Percentiles rank a stretch among this genome's conserved stretches.
Conservation (phyloP, 2,797 vertebrate species). For the Gastrophryne carolinensis region DNA sequence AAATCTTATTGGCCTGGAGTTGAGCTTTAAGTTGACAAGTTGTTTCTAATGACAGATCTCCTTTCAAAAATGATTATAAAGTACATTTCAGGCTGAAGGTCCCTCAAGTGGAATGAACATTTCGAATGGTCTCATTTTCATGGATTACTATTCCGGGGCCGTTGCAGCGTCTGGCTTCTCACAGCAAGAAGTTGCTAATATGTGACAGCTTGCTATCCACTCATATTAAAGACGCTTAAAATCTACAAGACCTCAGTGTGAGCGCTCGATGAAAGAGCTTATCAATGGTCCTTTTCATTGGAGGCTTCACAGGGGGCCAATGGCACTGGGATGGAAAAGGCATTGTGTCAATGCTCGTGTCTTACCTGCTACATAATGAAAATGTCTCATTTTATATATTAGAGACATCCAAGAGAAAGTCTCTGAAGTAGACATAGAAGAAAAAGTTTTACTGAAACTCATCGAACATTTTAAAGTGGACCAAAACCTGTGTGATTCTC, state of each 20-base stretch:
- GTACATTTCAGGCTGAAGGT: background rate
- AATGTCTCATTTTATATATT: conserved; percentile 22
- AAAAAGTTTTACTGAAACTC: no score
- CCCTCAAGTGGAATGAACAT: background rate
- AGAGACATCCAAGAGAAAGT: background rate
- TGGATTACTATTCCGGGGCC: conserved; percentile 40
- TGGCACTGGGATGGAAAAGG: conserved; percentile 29
- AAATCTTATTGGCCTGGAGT: no score
- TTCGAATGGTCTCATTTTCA: conserved; percentile 25
- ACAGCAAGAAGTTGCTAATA: conserved; percentile 48
- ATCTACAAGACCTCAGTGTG: conserved; percentile 30
- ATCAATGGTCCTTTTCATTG: conserved; percentile 40
- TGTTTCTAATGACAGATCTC: no score
- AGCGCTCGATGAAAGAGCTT: conserved; percentile 36
- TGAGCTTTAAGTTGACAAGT: no score
- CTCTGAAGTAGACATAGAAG: background rate
- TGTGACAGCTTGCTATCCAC: conserved; percentile 39
- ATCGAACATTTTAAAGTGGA: no score
- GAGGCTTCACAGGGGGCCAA: conserved; percentile 44
- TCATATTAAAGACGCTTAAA: conserved; percentile 39
- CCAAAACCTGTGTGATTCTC: no score
- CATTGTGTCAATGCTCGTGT: conserved; percentile 1
- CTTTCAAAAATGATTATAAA: background rate
- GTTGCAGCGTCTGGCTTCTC: conserved; percentile 31
- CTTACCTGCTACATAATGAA: conserved; percentile 27